These are phyloP conservation scores for Campoletis sonorensis DNA, from an alignment of 1,140 invertebrate species.

Conservation along the genomic window DNA sequence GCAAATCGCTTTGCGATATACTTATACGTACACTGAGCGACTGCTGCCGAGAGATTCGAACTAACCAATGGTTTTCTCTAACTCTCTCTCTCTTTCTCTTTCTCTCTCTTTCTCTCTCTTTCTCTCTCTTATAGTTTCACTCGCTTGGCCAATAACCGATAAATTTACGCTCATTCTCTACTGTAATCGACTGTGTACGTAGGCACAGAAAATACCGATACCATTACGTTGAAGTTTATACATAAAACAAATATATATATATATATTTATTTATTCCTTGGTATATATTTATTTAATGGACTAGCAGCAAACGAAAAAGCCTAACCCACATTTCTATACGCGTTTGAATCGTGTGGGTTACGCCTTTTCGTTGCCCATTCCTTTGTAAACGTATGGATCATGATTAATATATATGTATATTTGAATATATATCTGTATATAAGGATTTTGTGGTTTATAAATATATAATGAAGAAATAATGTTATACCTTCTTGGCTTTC, in stretches of 20 bases:
- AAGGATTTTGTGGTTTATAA: background rate
- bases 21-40: background rate
- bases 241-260: background rate
- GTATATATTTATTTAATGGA: background rate
- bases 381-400: no score
- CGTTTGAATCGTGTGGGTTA: background rate
- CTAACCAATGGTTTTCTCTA: background rate
- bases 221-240: background rate
- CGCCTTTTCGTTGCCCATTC: background rate
- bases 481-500: constrained; percentile 7
- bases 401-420: background rate
- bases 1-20: background rate
- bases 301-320: background rate
- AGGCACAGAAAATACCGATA: no score
- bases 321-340: background rate
- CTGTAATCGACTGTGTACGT: constrained; percentile 8
- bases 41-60: background rate
- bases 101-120: background rate
- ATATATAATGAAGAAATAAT: constrained; percentile 11
- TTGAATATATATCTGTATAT: background rate
- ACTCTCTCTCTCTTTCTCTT: no score
- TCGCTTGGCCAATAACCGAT: constrained; percentile 29
- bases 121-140: no score
- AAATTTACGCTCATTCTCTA: constrained; percentile 33
- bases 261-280: background rate